phyloP scores from a whole-genome alignment of 2,113 vertebrate genomes.

The Boleophthalmus pectinirostris region DNA sequence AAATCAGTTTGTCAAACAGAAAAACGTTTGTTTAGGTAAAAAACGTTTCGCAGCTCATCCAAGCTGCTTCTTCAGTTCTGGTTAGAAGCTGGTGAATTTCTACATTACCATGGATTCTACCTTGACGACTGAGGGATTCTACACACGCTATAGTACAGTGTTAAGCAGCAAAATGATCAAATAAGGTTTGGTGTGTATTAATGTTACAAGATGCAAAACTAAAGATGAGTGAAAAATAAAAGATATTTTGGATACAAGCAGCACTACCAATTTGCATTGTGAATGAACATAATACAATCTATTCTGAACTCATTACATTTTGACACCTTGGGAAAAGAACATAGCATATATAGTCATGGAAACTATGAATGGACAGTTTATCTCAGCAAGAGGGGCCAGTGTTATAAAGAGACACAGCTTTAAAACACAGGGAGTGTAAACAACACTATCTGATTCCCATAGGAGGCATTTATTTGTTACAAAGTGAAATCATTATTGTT shows the following conservation, averaged over 20 bases:
- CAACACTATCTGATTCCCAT: slow-evolving; percentile 3
- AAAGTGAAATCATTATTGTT: no score
- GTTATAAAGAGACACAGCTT: slow-evolving; percentile 33
- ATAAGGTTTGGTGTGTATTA: slow-evolving; percentile 14
- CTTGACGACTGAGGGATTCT: no score
- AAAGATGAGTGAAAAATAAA: slow-evolving; percentile 32
- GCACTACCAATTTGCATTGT: slow-evolving; percentile 3
- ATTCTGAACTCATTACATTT: background rate
- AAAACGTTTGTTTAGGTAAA: no score
- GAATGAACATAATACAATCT: background rate
- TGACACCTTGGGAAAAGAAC: slow-evolving; percentile 10
- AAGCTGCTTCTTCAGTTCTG: no score
- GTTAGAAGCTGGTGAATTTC: no score
- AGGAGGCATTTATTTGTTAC: background rate
- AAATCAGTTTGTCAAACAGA: no score
- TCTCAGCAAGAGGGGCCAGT: background rate
- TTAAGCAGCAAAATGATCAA: background rate
- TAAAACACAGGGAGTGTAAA: slow-evolving; percentile 23
- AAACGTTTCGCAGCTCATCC: no score
- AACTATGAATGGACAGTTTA: slow-evolving; percentile 24
- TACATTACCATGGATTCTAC: no score
- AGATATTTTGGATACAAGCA: background rate
- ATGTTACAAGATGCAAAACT: slow-evolving; percentile 30
- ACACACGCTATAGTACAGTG: no score
- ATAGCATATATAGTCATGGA: slow-evolving; percentile 13